Evolutionary conservation across 2,113 vertebrate species (phyloP), one percentile per base, ranked within the genome.

Genomic region (Pungitius pungitius): DNA sequence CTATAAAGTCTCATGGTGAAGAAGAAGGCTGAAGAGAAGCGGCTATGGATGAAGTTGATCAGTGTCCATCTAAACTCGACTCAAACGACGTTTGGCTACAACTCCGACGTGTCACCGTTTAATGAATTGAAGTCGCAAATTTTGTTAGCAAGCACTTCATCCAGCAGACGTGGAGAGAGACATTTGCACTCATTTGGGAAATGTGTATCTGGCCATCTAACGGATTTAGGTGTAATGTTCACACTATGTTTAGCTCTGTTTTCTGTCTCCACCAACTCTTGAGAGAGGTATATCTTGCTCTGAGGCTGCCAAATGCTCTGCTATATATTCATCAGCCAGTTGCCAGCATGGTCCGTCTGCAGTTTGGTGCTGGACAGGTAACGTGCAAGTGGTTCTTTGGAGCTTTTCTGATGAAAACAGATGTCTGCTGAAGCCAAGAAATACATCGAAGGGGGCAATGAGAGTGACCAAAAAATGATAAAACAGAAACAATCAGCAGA

Each of bases 1-100:
- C 66, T 69, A 67, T 60, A 52, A 43, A 59, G 54, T 52, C 42
- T 77, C 30, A 15, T 20, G 27, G 14, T 40, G 40, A 60, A 20
- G 57, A 24, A 63, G 20, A 52, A 66, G 40, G n/a, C 17, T 10
- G 54, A 71, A 71, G 37, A 72, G 20, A 81, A 59, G 33, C 55
- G 30, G 26, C 55, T 37, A 35, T 22, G 24, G 42, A 37, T 59
- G 24, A 18, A 74, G 8, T 6, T 24, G 22, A 10, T 63, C 62
- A 52, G 7, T 37, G 30, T 66, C 22, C 43, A 18, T 43, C 8
- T 37, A 42, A 67, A 22, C 7, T 47, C n/a, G 54, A 54, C 37
- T n/a, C 51, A 58, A 42, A 22, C 2, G 26, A 17, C 24, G 15
- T 35, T 49, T 18, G n/a, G 30, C 40, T 27, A 14, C 9, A 51